Conservation (phyloP, 1,140 invertebrate species). For the Drosophila sechellia region DNA sequence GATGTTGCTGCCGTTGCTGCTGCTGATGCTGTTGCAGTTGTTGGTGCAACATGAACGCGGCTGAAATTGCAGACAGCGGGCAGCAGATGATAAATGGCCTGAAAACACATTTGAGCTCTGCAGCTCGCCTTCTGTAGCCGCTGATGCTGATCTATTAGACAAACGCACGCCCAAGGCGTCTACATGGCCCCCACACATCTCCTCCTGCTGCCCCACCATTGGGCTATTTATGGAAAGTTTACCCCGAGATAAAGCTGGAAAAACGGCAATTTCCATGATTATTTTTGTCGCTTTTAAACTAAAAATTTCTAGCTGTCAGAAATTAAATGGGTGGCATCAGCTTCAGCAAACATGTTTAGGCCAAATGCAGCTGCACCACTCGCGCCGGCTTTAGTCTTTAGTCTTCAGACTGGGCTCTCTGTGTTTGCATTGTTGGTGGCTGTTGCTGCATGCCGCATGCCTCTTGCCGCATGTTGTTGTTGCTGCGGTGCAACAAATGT, state of each 20-base stretch:
- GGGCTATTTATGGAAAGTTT: conserved; percentile 79
- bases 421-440: conserved; percentile 25
- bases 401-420: conserved; percentile 18
- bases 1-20: not conserved
- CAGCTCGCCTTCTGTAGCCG: conserved; percentile 41
- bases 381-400: conserved; percentile 12
- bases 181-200: conserved; percentile 31
- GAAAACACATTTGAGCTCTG: conserved; percentile 74
- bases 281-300: conserved; percentile 78
- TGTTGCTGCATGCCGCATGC: conserved; percentile 4
- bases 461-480: conserved; percentile 30
- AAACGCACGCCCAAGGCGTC: conserved; percentile 76
- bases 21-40: conserved; percentile 11
- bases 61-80: conserved; percentile 78
- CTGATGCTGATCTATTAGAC: conserved; percentile 80
- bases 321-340: conserved; percentile 75
- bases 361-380: conserved; percentile 64
- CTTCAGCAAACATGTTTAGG: conserved; percentile 73
- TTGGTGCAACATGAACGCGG: conserved; percentile 68
- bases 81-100: conserved; percentile 75
- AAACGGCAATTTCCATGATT: conserved; percentile 73
- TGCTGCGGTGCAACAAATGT: conserved; percentile 81
- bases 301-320: conserved; percentile 72
- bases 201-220: conserved; percentile 8
- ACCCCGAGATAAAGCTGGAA: conserved; percentile 67